A percentile compares a stretch with the other conserved stretches of the same genome.
These are phyloP conservation scores for Halcyon chelicuti DNA, from an alignment of 2,797 vertebrate species.

Conservation along the genomic window DNA sequence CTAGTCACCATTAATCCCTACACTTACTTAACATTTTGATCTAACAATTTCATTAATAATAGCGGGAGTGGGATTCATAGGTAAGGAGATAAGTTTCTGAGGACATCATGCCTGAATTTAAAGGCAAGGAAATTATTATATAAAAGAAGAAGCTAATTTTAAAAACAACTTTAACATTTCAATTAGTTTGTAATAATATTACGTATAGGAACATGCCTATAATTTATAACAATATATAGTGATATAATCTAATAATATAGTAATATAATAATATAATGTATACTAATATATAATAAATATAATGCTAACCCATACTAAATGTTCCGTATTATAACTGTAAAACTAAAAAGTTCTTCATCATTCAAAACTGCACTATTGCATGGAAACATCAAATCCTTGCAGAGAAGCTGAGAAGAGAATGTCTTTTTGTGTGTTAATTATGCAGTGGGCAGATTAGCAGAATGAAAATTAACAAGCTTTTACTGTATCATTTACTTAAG, in stretches of 20 bases:
- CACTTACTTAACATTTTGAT: not conserved
- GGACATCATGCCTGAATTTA: not conserved
- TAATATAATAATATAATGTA: not conserved
- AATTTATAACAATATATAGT: not conserved
- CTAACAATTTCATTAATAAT: not conserved
- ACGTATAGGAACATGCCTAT: not conserved
- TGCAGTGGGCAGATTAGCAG: not conserved
- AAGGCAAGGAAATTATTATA: not conserved
- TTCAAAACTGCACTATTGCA: not conserved
- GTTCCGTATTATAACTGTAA: not conserved
- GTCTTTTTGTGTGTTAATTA: not conserved
- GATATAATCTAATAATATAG: not conserved
- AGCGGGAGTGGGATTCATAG: not conserved
- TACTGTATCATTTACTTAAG: not conserved
- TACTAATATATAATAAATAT: not conserved
- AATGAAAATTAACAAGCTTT: slow-evolving; percentile 8
- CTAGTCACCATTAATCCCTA: not conserved
- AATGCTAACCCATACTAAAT: not conserved
- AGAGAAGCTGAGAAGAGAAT: not conserved
- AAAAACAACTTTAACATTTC: not conserved
- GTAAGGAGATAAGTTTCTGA: not conserved
- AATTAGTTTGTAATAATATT: not conserved
- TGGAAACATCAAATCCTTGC: not conserved
- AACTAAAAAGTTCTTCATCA: not conserved
- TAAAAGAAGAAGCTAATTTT: not conserved